phyloP scores from a whole-genome alignment of 2,888 invertebrate species.

The Chirona hameri region DNA sequence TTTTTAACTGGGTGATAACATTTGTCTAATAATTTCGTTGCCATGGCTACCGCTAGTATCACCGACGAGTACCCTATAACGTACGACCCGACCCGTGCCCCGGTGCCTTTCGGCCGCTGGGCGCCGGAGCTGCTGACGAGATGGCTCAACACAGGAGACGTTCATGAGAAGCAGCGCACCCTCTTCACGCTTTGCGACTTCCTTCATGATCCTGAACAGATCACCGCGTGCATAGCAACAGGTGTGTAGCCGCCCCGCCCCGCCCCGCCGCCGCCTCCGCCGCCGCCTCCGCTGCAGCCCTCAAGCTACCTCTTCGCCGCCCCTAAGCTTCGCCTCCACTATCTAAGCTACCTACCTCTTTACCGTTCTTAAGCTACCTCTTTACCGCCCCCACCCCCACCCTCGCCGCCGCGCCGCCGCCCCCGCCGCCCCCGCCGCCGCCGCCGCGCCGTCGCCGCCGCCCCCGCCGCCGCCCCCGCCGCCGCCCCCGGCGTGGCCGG shows the following conservation, averaged over 20 bases:
- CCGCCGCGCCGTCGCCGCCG: too few relatives aligned
- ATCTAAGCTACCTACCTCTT: too few relatives aligned
- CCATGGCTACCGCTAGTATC: background rate
- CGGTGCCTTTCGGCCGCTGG: background rate
- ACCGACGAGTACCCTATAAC: constrained; percentile 4
- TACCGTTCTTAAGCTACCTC: too few relatives aligned
- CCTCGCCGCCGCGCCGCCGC: too few relatives aligned
- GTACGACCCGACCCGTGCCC: background rate
- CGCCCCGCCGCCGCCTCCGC: too few relatives aligned
- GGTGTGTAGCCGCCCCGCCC: background rate
- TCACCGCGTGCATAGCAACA: background rate
- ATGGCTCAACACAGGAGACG: background rate
- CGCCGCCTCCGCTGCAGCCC: too few relatives aligned
- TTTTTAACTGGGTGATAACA: background rate
- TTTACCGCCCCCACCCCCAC: too few relatives aligned
- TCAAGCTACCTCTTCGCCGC: too few relatives aligned
- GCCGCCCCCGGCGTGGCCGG: too few relatives aligned
- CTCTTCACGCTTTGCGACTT: constrained; percentile 12
- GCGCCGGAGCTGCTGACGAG: background rate
- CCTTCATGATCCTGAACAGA: background rate
- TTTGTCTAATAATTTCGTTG: background rate
- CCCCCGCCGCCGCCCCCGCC: too few relatives aligned
- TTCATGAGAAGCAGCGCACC: background rate
- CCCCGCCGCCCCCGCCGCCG: too few relatives aligned
- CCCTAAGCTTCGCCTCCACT: too few relatives aligned